Conservation (phyloP, 2,797 vertebrate genomes). For the Arnoldichthys spilopterus region DNA sequence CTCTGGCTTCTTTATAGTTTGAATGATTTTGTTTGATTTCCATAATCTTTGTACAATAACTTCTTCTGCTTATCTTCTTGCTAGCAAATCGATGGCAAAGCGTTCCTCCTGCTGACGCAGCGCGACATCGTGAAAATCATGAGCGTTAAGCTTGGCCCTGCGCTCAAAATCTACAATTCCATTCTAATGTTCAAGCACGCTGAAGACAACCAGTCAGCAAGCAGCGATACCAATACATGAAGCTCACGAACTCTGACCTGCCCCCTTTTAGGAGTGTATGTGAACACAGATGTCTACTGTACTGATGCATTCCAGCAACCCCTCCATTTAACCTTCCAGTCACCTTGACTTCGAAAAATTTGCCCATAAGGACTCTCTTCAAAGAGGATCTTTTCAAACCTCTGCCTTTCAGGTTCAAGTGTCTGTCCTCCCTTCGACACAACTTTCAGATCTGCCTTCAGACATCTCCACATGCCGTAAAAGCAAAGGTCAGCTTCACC, state of each 20-base stretch:
- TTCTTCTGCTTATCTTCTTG: constrained; percentile 23
- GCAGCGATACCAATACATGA: constrained; percentile 59
- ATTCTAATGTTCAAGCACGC: constrained; percentile 90
- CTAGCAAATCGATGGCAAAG: constrained; percentile 91
- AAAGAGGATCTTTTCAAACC: constrained; percentile 44
- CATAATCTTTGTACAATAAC: constrained; percentile 12
- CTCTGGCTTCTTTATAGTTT: no score
- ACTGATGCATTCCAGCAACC: constrained; percentile 55
- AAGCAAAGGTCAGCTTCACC: constrained; percentile 37
- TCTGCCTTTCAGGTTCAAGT: constrained; percentile 53
- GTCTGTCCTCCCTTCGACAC: constrained; percentile 45
- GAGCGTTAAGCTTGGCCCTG: constrained; percentile 90
- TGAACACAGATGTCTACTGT: constrained; percentile 51
- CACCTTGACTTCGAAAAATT: constrained; percentile 40
- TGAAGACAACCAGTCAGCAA: constrained; percentile 67
- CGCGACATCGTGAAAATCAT: constrained; percentile 90
- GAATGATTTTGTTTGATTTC: neutral
- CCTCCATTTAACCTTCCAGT: constrained; percentile 6
- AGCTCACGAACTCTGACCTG: constrained; percentile 23
- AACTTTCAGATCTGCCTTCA: constrained; percentile 47
- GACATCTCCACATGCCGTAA: constrained; percentile 27
- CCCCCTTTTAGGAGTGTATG: constrained; percentile 30
- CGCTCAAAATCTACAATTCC: constrained; percentile 93
- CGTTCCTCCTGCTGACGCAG: constrained; percentile 92
- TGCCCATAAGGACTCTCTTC: constrained; percentile 40